A percentile compares a stretch with the other conserved stretches of the same genome.
phyloP scores from a whole-genome alignment of 2,113 vertebrate genomes.

The Lethenteron camtschaticum region DNA sequence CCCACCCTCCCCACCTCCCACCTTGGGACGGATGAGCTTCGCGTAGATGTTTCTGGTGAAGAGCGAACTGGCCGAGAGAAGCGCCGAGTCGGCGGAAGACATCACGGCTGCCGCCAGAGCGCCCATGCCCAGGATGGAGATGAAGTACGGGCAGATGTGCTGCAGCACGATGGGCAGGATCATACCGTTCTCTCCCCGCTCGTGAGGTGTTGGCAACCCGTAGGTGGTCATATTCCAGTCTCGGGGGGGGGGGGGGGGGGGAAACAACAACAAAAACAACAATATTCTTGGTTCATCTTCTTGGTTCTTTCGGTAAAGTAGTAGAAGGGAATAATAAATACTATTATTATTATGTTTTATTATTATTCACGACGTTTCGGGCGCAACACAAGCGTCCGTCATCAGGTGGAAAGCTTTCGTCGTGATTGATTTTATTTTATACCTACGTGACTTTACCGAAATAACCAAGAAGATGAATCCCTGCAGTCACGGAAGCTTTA shows the following conservation, averaged over 20 bases:
- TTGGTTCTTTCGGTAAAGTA: too few relatives aligned
- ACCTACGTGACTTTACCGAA: too few relatives aligned
- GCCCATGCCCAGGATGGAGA: slow-evolving; percentile 26
- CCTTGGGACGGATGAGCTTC: slow-evolving; percentile 17
- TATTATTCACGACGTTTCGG: too few relatives aligned
- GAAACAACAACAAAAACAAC: not conserved
- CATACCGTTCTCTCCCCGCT: slow-evolving; percentile 25
- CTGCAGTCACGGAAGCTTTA: too few relatives aligned
- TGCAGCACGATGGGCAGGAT: slow-evolving; percentile 31
- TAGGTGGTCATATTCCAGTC: slow-evolving; percentile 45
- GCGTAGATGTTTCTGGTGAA: slow-evolving; percentile 32
- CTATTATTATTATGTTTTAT: too few relatives aligned
- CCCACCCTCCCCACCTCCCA: too few relatives aligned
- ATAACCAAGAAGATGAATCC: too few relatives aligned
- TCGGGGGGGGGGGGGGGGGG: slow-evolving; percentile 13
- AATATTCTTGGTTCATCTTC: too few relatives aligned
- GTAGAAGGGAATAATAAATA: too few relatives aligned
- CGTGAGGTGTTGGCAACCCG: slow-evolving; percentile 24
- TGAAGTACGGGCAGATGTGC: slow-evolving; percentile 25
- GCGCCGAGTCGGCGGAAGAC: slow-evolving; percentile 34
- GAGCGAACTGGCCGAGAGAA: slow-evolving; percentile 25
- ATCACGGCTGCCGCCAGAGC: slow-evolving; percentile 26
- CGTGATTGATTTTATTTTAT: too few relatives aligned
- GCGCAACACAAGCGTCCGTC: too few relatives aligned
- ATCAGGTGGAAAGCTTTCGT: too few relatives aligned